Conservation (phyloP, 2,797 vertebrate genomes). For the Hephaestus fuliginosus region DNA sequence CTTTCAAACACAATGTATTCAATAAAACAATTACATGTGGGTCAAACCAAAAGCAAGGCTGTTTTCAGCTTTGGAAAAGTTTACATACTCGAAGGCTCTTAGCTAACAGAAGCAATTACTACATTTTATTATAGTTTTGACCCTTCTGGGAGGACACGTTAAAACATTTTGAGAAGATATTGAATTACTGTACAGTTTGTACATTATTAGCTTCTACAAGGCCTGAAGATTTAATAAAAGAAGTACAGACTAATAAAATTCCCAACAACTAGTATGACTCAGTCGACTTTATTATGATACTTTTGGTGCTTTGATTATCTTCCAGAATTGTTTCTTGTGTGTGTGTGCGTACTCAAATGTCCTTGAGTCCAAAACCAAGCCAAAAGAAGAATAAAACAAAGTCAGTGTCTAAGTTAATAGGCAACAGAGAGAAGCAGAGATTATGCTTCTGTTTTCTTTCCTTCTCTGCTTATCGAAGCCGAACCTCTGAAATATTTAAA, state of each 20-base stretch:
- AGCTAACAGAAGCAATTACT: conserved; percentile 29
- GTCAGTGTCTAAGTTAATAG: conserved; percentile 47
- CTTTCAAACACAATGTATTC: neutral
- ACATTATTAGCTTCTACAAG: conserved; percentile 38
- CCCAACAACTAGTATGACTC: conserved; percentile 42
- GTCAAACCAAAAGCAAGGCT: neutral
- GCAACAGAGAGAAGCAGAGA: conserved; percentile 28
- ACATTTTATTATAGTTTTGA: conserved; percentile 39
- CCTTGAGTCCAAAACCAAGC: conserved; percentile 39
- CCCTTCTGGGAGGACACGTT: conserved; percentile 23
- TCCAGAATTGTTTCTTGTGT: conserved; percentile 10
- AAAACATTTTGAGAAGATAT: conserved; percentile 35
- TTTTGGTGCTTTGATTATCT: conserved; percentile 34
- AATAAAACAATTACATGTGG: neutral
- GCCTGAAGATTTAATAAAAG: conserved; percentile 47
- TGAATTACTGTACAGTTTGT: conserved; percentile 42
- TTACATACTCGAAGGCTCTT: conserved; percentile 2
- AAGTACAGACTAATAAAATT: conserved; percentile 58
- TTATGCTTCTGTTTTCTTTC: conserved; percentile 31
- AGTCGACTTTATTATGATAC: conserved; percentile 41
- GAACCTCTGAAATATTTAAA: conserved; percentile 42
- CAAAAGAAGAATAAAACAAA: conserved; percentile 32
- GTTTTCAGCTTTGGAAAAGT: conserved; percentile 18
- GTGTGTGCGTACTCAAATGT: conserved; percentile 26
- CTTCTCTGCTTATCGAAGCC: conserved; percentile 38